Conservation (phyloP, 2,888 invertebrate genomes). For the Eucriotettix oculatus region DNA sequence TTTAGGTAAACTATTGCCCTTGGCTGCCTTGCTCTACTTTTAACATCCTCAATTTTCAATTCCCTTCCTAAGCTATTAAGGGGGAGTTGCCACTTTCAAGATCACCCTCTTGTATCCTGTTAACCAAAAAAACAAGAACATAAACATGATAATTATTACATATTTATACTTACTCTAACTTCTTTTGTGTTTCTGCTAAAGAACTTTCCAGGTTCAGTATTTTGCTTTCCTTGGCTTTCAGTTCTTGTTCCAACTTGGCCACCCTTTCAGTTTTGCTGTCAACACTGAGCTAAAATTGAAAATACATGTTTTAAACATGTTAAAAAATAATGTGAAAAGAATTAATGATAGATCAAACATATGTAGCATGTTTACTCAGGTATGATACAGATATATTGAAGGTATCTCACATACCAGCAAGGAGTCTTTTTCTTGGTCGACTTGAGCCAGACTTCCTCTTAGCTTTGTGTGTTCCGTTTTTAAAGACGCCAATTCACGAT, state of each 20-base stretch:
- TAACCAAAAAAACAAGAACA: too few species aligned
- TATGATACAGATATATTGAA: too few species aligned
- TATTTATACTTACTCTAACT: constrained; percentile 26
- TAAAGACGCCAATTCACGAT: constrained; percentile 40
- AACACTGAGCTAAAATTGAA: constrained; percentile 37
- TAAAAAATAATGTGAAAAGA: too few species aligned
- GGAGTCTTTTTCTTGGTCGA: constrained; percentile 57
- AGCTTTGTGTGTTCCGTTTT: constrained; percentile 45
- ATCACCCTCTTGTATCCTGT: too few species aligned
- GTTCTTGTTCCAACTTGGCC: constrained; percentile 44
- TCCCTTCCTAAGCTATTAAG: too few species aligned
- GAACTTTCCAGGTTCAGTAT: constrained; percentile 36
- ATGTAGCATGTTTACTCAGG: too few species aligned
- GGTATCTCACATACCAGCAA: constrained; percentile 28
- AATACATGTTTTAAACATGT: neutral
- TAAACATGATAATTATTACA: neutral
- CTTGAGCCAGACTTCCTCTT: constrained; percentile 40
- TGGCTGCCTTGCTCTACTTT: too few species aligned
- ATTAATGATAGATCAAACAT: too few species aligned
- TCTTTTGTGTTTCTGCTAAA: constrained; percentile 37
- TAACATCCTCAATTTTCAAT: too few species aligned
- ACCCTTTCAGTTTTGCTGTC: constrained; percentile 57
- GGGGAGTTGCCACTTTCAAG: too few species aligned
- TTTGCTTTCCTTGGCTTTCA: constrained; percentile 39
- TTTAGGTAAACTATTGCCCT: too few species aligned